Base-by-base conservation (phyloP, 35 echinoderm and acorn worm species). In the Holothuria glaberrima region DNA sequence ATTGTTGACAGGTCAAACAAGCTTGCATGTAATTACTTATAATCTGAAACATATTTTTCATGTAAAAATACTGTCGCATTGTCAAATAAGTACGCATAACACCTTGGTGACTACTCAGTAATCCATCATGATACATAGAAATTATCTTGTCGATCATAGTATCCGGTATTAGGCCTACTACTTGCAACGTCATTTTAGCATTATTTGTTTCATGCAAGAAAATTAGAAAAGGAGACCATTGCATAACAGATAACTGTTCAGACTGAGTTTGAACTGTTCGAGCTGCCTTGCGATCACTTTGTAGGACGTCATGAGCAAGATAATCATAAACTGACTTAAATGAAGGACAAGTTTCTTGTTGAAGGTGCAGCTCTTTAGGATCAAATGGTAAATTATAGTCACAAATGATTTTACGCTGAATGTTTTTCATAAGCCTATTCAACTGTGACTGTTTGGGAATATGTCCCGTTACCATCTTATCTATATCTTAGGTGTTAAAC, bases 201-300 rank as follows among this genome's bases (percentile, higher is more conserved):
- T 35, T 28, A 64, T 86, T 32, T 30, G 17, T 86, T 33, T 67
- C 6, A 24, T 33, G 58, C n/a, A 78, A 86, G 83, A 35, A 69
- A 69, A 82, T 13, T 17, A 46, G 78, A 86, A 86, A 86, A 86
- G 31, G 26, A 86, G 22, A 86, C 83, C 83, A 44, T 86, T 67
- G 31, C 83, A 86, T 65, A 65, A 86, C 6, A 86, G 62, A 56
- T 82, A 65, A 16, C n/a, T 86, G 58, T 86, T 86, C 83, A 30
- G 27, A 82, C 27, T 68, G 22, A 64, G 58, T 86, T 32, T 67
- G 58, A 61, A 86, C 33, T 65, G 44, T 52, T 28, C 78, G n/a
- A 56, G 52, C 78, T 48, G 78, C 41, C 78, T 82, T 82, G 21
- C 17, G 35, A 82, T 82, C 78, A 29, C 9, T 56, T 48, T 48